phyloP scores from a whole-genome alignment of 2,888 invertebrate genomes.

The Calliopum simillimum region DNA sequence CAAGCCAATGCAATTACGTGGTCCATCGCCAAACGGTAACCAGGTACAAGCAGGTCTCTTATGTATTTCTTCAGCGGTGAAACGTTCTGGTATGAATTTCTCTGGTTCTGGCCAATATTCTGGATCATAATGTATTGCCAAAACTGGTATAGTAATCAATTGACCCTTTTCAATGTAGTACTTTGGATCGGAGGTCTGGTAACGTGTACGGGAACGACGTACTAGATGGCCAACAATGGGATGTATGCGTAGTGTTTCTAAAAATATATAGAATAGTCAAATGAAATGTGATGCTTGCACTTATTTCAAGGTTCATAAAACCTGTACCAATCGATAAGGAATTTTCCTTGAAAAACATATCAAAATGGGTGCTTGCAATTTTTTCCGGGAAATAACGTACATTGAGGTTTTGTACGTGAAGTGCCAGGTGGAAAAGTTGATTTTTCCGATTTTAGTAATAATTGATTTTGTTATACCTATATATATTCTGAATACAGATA shows the following conservation, averaged over 20 bases:
- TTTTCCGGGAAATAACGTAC: too few species aligned
- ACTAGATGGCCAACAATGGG: constrained; percentile 64
- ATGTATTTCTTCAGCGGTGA: constrained; percentile 58
- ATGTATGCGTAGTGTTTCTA: constrained; percentile 68
- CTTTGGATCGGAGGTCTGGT: constrained; percentile 58
- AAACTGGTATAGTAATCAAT: constrained; percentile 69
- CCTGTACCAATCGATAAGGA: too few species aligned
- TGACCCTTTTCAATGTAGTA: constrained; percentile 69
- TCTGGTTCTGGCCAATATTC: constrained; percentile 67
- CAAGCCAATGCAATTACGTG: constrained; percentile 59
- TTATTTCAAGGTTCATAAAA: too few species aligned
- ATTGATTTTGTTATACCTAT: too few species aligned
- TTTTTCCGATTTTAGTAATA: too few species aligned
- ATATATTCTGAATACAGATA: too few species aligned
- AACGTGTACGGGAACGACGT: constrained; percentile 61
- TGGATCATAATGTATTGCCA: constrained; percentile 67
- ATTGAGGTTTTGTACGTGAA: too few species aligned
- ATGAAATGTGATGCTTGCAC: too few species aligned
- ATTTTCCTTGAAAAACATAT: too few species aligned
- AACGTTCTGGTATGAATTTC: constrained; percentile 68
- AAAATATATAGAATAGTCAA: too few species aligned
- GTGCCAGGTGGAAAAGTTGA: too few species aligned
- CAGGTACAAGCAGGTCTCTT: constrained; percentile 55
- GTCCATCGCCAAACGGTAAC: constrained; percentile 62
- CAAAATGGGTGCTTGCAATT: too few species aligned